Evolutionary conservation across 2,797 vertebrate species (phyloP).

Genomic region (Salmo trutta): DNA sequence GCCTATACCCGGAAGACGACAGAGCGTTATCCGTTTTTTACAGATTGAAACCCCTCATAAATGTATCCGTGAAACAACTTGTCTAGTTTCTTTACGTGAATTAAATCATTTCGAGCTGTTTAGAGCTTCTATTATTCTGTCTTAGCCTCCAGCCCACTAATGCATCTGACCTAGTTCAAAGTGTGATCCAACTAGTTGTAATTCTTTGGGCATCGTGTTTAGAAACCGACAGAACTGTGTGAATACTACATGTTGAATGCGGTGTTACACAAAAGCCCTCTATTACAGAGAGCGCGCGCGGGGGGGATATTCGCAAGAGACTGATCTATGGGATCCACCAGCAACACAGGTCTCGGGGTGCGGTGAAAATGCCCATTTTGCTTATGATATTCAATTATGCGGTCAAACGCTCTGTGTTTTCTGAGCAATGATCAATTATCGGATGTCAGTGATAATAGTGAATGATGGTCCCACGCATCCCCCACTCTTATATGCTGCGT

Average conservation of each 20-base stretch:
- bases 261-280: slow-evolving; percentile 45
- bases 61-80: slow-evolving; percentile 2
- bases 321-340: slow-evolving; percentile 54
- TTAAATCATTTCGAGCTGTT: not conserved
- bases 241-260: slow-evolving; percentile 77
- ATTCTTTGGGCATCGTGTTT: slow-evolving; percentile 65
- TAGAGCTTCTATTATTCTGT: not conserved
- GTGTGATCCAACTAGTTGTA: slow-evolving; percentile 71
- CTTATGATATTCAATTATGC: slow-evolving; percentile 79
- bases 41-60: slow-evolving; percentile 10
- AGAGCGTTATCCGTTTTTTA: not conserved
- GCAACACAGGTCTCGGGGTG: slow-evolving; percentile 40
- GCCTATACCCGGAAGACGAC: not conserved
- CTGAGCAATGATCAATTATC: slow-evolving; percentile 83
- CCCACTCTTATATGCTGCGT: slow-evolving; percentile 44
- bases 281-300: slow-evolving; percentile 28
- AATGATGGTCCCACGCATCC: slow-evolving; percentile 69
- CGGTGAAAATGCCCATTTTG: slow-evolving; percentile 56
- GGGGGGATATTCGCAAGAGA: slow-evolving; percentile 36
- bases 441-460: slow-evolving; percentile 80
- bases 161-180: slow-evolving; percentile 67
- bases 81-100: not conserved
- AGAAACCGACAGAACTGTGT: slow-evolving; percentile 52
- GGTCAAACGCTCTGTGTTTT: slow-evolving; percentile 74
- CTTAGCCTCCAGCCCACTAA: slow-evolving; percentile 25